Conservation (phyloP, 1,140 invertebrate genomes). For the Rhysida immarginata region DNA sequence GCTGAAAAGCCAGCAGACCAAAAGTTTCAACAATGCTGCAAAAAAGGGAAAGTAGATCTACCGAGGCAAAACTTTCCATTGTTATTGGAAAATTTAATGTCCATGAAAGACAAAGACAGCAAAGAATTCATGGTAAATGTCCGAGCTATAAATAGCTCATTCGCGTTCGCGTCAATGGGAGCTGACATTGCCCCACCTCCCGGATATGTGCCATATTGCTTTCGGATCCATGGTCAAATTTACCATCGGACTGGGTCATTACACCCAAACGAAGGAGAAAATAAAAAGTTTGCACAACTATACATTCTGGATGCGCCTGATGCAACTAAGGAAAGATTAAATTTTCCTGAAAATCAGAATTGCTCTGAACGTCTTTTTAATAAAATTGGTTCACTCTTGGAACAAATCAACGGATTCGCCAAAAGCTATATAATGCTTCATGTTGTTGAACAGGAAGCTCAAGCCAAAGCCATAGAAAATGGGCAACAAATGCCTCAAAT, state of each 20-base stretch:
- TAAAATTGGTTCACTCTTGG: no score
- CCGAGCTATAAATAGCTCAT: no score
- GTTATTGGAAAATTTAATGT: neutral
- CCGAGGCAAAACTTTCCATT: neutral
- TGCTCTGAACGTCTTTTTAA: neutral
- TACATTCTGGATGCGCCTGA: no score
- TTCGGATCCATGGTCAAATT: no score
- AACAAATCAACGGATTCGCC: neutral
- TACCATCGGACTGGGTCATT: no score
- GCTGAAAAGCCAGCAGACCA: no score
- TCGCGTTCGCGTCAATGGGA: no score
- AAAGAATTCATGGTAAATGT: no score
- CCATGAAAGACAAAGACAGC: constrained; percentile 3
- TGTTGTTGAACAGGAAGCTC: neutral
- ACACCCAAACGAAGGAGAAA: no score
- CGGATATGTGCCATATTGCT: no score
- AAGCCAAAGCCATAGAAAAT: neutral
- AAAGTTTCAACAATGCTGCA: neutral
- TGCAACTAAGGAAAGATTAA: neutral
- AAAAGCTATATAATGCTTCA: neutral
- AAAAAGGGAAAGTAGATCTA: constrained; percentile 1
- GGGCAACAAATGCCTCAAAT: neutral
- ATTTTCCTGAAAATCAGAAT: neutral
- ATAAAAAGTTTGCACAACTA: no score
- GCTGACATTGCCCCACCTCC: no score